Evolutionary conservation across 2,797 vertebrate species (phyloP).

Genomic region (Yasuhikotakia modesta): DNA sequence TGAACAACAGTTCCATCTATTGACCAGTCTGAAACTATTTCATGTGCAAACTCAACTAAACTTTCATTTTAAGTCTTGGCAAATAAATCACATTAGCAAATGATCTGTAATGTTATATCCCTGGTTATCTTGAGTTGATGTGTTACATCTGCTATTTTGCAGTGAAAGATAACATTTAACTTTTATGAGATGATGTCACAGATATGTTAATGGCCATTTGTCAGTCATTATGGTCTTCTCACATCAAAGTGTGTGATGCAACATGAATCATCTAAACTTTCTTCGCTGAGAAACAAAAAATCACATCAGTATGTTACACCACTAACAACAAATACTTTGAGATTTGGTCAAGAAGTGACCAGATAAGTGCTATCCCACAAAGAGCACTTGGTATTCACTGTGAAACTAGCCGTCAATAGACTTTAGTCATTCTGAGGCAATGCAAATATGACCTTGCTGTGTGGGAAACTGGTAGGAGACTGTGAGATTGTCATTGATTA

Average conservation of each 20-base stretch:
- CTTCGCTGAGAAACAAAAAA: constrained; percentile 24
- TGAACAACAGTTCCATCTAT: constrained; percentile 77
- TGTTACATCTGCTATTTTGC: not conserved
- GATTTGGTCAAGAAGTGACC: constrained; percentile 60
- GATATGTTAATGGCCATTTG: constrained; percentile 36
- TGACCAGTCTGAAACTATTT: constrained; percentile 45
- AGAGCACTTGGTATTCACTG: constrained; percentile 77
- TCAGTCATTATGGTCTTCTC: constrained; percentile 26
- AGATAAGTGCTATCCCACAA: constrained; percentile 70
- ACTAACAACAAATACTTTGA: constrained; percentile 36
- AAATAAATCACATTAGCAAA: not conserved
- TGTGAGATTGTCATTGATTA: not conserved
- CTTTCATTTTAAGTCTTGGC: not conserved
- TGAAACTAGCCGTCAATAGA: constrained; percentile 75
- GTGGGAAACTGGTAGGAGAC: not conserved
- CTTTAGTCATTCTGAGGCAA: constrained; percentile 67
- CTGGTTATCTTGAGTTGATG: not conserved
- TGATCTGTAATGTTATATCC: not conserved
- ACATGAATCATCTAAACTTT: constrained; percentile 38
- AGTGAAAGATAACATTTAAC: not conserved
- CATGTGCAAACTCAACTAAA: not conserved
- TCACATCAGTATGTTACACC: not conserved
- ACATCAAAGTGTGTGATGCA: constrained; percentile 15
- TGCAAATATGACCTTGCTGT: constrained; percentile 21
- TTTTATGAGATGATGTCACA: not conserved